phyloP scores from a whole-genome alignment of 2,888 invertebrate genomes.

The Junonia oenone region DNA sequence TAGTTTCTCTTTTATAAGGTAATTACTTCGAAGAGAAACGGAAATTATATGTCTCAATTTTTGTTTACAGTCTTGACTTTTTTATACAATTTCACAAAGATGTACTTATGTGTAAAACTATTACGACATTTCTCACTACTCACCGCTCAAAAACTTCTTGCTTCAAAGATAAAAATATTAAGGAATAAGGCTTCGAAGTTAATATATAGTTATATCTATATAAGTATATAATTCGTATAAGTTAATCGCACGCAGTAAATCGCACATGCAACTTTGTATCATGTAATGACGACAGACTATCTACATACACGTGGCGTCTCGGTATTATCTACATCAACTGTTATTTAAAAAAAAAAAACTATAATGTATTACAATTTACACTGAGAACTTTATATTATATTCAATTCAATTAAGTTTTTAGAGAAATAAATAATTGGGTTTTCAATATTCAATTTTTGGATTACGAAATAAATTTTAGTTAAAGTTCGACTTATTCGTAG shows the following conservation, averaged over 20 bases:
- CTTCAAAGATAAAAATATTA: neutral
- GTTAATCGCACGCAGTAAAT: too few species aligned
- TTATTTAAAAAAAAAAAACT: neutral
- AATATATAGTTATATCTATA: neutral
- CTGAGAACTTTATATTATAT: neutral
- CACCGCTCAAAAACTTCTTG: neutral
- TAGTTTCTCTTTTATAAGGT: constrained; percentile 10
- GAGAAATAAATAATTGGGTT: too few species aligned
- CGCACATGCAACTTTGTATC: neutral
- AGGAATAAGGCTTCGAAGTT: neutral
- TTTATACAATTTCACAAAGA: too few species aligned
- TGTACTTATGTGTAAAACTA: too few species aligned
- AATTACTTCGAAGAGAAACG: too few species aligned
- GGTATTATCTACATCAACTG: too few species aligned
- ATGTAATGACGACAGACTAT: neutral
- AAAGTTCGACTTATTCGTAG: too few species aligned
- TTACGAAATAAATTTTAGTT: too few species aligned
- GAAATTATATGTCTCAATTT: too few species aligned
- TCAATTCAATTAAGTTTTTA: neutral
- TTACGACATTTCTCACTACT: too few species aligned
- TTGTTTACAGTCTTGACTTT: too few species aligned
- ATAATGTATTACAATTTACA: neutral
- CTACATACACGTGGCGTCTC: neutral
- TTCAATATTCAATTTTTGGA: too few species aligned
- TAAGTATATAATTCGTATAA: neutral